Conservation (phyloP, 2,888 invertebrate species). For the Pristionchus arcanus region DNA sequence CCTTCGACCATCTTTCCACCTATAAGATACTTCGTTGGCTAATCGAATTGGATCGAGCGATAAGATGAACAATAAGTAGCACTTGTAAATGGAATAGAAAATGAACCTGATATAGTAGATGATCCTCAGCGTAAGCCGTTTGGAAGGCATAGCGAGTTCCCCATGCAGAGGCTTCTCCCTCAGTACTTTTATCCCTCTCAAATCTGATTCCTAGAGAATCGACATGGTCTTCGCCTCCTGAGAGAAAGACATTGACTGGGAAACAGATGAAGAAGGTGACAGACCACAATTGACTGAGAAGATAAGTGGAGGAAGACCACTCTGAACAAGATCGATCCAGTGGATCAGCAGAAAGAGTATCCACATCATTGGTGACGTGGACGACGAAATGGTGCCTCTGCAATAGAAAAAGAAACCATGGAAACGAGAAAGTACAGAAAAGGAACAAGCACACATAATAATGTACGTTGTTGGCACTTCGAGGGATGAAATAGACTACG, state of each 20-base stretch:
- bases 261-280: not conserved
- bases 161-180: slow-evolving; percentile 38
- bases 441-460: not conserved
- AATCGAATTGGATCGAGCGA: not conserved
- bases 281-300: slow-evolving; percentile 55
- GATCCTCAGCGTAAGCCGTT: slow-evolving; percentile 5
- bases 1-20: slow-evolving; percentile 27
- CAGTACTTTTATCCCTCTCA: not conserved
- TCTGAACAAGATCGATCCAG: not conserved
- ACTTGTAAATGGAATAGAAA: not conserved
- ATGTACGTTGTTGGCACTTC: not conserved
- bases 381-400: not conserved
- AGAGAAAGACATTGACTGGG: not conserved
- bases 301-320: slow-evolving; percentile 41
- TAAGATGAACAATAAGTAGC: too few species aligned
- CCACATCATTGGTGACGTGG: slow-evolving; percentile 25
- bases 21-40: not conserved
- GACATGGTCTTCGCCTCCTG: slow-evolving; percentile 46
- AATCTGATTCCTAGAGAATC: slow-evolving; percentile 47
- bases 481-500: not conserved
- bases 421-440: not conserved
- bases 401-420: slow-evolving; percentile 11
- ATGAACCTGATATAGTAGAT: slow-evolving; percentile 53
- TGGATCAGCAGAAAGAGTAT: slow-evolving; percentile 25
- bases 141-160: slow-evolving; percentile 36